phyloP scores from a whole-genome alignment of 1,140 invertebrate genomes.

The Drosophila sturtevanti region DNA sequence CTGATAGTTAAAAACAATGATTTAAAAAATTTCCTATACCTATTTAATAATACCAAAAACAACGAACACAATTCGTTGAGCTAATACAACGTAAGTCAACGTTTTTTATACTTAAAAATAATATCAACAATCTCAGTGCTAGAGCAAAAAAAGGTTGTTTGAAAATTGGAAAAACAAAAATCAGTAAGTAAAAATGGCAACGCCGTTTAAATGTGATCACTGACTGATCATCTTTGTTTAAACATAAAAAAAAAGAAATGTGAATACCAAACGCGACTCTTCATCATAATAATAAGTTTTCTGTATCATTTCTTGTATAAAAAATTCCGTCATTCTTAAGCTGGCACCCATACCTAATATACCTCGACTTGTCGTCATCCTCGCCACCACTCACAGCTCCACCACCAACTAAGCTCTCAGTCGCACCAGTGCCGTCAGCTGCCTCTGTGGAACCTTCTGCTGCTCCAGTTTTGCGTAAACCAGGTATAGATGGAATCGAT shows the following conservation, averaged over 20 bases:
- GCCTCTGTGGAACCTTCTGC: slow-evolving; percentile 75
- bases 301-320: slow-evolving; percentile 55
- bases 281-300: slow-evolving; percentile 30
- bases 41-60: no score
- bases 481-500: slow-evolving; percentile 85
- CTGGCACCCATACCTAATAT: slow-evolving; percentile 86
- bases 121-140: neutral
- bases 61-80: no score
- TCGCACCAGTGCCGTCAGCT: slow-evolving; percentile 80
- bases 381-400: slow-evolving; percentile 87
- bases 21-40: no score
- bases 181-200: slow-evolving; percentile 33
- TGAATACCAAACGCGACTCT: slow-evolving; percentile 51
- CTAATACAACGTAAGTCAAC: no score
- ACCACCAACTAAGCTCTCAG: slow-evolving; percentile 79
- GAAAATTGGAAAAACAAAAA: neutral
- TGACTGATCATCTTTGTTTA: neutral
- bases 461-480: slow-evolving; percentile 85
- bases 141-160: neutral
- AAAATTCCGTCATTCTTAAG: slow-evolving; percentile 82
- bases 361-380: slow-evolving; percentile 93
- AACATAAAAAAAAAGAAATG: slow-evolving; percentile 42
- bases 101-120: neutral
- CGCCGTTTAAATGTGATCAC: neutral
- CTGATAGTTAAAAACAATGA: no score